These are phyloP conservation scores for Stichopus horrens DNA, from an alignment of 53 echinoderm and acorn worm genomes.

Conservation along the genomic window DNA sequence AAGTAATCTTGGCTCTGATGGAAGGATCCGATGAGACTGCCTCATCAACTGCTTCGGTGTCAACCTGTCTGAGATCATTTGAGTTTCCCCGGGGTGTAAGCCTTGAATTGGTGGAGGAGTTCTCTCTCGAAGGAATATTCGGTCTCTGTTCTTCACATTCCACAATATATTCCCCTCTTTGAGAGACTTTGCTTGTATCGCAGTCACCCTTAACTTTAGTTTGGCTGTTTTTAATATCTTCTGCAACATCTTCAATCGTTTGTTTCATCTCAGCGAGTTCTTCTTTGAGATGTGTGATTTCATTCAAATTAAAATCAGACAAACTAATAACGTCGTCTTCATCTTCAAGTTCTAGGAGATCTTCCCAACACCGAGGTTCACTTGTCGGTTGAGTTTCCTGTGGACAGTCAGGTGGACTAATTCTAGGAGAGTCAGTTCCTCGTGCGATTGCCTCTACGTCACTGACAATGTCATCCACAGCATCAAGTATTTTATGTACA, in stretches of 20 bases:
- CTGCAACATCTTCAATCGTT: constrained; percentile 5
- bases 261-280: constrained; percentile 21
- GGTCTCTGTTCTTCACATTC: not conserved
- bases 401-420: not conserved
- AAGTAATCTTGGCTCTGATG: constrained; percentile 26
- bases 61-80: not conserved
- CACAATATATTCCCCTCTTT: not conserved
- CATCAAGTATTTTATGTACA: not conserved
- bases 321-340: constrained; percentile 21
- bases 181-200: not conserved
- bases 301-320: constrained; percentile 37
- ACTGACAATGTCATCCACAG: constrained; percentile 21
- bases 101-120: no score
- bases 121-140: not conserved
- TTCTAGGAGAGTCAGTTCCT: not conserved
- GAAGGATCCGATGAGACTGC: not conserved
- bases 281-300: constrained; percentile 11
- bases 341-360: constrained; percentile 12
- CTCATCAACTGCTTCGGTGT: not conserved
- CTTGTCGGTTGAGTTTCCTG: not conserved
- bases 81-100: not conserved
- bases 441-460: not conserved
- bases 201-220: not conserved
- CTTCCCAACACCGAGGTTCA: constrained; percentile 37
- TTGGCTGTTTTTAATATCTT: not conserved